Base-by-base conservation (phyloP, 2,888 invertebrate species). In the Ophonus ardosiacus region DNA sequence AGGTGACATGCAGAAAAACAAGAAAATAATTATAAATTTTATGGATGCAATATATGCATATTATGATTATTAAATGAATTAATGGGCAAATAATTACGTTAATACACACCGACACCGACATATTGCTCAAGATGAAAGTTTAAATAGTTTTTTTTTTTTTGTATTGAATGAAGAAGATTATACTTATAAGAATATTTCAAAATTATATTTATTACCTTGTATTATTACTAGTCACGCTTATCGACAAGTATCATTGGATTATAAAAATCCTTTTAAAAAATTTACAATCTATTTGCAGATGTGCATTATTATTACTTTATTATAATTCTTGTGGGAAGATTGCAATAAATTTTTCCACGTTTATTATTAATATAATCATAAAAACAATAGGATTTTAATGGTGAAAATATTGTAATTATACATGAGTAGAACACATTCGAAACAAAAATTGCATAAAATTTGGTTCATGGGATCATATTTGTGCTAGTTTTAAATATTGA, bases 1-100 rank as follows among this genome's bases (percentile, higher is more conserved):
- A 43, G 43, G 71, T 74, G 43, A 74, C 71, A 40, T 38, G 1
- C 6, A 65, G n/a, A 43, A 43, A 74, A 74, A 74, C 10, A n/a
- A 18, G 40, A 74, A 74, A 7, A 40, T 74, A 43, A 74, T 74
- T 74, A 5, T 0, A 18, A 74, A 43, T 74, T 40, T 43, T 74
- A 74, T 74, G 40, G 43, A 10, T 74, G 15, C 15, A 38, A 68
- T 74, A 74, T 71, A 74, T 74, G 71, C 17, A 31, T 21, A 43
- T 21, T 74, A 74, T 74, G 43, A 15, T 68, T 43, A 43, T 21
- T 74, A 74, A 43, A 74, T 18, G 31, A 68, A 68, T 38, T 38
- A 68, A 68, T 68, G 38, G 31, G 68, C 38, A 38, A 68, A 40
- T 68, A 68, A 68, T 68, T 68, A 15, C 68, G 7, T 13, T 68